Conservation (phyloP, 2,113 vertebrate species). For the Melierax canorus region DNA sequence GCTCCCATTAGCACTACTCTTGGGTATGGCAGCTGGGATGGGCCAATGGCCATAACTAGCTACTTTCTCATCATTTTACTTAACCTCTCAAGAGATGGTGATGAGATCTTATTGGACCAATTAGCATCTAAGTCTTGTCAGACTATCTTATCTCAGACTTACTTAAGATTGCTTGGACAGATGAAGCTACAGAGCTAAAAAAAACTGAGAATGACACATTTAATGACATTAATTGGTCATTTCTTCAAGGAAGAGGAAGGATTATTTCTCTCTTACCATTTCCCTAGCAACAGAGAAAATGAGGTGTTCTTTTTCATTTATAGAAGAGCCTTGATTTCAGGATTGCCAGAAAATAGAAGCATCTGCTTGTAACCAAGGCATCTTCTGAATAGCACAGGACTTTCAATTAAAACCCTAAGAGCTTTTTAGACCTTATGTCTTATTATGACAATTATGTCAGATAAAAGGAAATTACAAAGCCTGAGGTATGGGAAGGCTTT, state of each 20-base stretch:
- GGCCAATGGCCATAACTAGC: not conserved
- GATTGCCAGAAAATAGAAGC: not conserved
- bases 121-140: not conserved
- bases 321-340: slow-evolving; percentile 5
- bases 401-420: not conserved
- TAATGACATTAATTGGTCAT: not conserved
- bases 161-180: not conserved
- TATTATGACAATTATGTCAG: slow-evolving; percentile 10
- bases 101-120: not conserved
- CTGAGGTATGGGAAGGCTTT: not conserved
- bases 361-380: not conserved
- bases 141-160: not conserved
- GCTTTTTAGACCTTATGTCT: not conserved
- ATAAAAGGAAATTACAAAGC: not conserved
- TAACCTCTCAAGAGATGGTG: not conserved
- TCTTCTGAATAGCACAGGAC: not conserved
- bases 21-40: not conserved
- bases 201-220: not conserved
- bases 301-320: not conserved
- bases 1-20: not conserved
- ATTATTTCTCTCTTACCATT: not conserved
- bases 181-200: not conserved
- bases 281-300: slow-evolving; percentile 29
- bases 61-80: not conserved
- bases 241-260: not conserved